A percentile compares a stretch with the other conserved stretches of the same genome.
Conservation (phyloP, 1,140 invertebrate genomes). For the Phymastichus coffea region DNA sequence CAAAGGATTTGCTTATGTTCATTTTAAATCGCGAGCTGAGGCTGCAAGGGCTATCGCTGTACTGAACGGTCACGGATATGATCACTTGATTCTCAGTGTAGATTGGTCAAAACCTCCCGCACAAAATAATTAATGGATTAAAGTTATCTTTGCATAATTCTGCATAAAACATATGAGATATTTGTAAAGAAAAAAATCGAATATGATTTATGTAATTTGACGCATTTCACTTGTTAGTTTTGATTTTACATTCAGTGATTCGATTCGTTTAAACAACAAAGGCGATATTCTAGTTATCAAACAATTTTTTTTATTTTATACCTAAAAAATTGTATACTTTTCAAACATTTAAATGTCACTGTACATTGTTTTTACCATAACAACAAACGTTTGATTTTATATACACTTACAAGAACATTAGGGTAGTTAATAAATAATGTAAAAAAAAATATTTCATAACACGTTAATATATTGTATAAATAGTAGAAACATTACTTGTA, state of each 20-base stretch:
- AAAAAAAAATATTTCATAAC: conserved; percentile 14
- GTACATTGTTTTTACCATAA: not conserved
- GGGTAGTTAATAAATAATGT: not conserved
- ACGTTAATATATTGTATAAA: conserved; percentile 3
- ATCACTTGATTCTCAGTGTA: conserved; percentile 96
- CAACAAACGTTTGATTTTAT: not conserved
- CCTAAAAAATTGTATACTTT: conserved; percentile 3
- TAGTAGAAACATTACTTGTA: conserved; percentile 7
- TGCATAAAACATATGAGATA: not conserved
- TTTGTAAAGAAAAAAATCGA: not conserved
- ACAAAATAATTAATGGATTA: conserved; percentile 48
- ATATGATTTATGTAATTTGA: not conserved
- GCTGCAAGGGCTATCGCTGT: conserved; percentile 87
- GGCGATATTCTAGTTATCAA: no score
- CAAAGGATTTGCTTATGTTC: conserved; percentile 95
- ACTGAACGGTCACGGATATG: conserved; percentile 95
- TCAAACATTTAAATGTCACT: not conserved
- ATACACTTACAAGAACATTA: not conserved
- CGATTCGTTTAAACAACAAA: no score
- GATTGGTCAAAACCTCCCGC: conserved; percentile 94
- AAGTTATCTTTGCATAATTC: not conserved
- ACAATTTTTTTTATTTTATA: conserved; percentile 10
- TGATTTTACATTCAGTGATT: not conserved
- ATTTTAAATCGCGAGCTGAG: conserved; percentile 86
- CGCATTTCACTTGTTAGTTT: not conserved